Percentiles rank a stretch among this genome's conserved stretches.
phyloP scores from a whole-genome alignment of 2,113 vertebrate species.

The Miniopterus natalensis region DNA sequence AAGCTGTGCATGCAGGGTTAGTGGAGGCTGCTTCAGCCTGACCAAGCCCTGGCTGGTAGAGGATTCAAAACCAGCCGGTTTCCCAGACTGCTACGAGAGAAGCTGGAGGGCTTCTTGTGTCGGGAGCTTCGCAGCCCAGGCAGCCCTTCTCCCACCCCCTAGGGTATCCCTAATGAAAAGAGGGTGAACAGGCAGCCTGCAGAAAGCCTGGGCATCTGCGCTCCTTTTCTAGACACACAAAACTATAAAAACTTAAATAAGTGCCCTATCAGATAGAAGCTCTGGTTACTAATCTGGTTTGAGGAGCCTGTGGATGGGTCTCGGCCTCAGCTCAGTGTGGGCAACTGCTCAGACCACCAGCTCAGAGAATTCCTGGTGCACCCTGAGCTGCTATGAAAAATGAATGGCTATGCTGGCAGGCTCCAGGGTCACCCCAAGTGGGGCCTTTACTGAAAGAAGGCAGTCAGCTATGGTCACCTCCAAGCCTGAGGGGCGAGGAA shows the following conservation, averaged over 20 bases:
- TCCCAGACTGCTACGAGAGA: not conserved
- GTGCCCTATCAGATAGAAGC: not conserved
- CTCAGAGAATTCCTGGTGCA: not conserved
- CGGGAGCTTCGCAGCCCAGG: not conserved
- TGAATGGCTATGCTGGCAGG: not conserved
- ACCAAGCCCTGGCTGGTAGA: not conserved
- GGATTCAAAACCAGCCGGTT: not conserved
- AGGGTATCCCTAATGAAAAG: not conserved
- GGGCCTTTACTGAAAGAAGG: not conserved
- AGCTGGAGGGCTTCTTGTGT: not conserved
- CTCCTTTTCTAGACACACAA: not conserved
- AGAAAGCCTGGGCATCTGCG: not conserved
- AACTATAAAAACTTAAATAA: not conserved
- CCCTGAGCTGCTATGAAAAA: not conserved
- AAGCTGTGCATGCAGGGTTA: not conserved
- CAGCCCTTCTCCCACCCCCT: not conserved
- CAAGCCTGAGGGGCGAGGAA: not conserved
- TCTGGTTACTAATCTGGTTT: not conserved
- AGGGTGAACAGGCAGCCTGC: not conserved
- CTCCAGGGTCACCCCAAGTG: not conserved
- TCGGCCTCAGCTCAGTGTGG: not conserved
- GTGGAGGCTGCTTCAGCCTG: not conserved
- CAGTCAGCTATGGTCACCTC: not conserved
- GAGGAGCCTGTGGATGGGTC: not conserved
- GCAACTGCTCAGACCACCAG: not conserved